Base-by-base conservation (phyloP, 2,797 vertebrate species). In the Chelidonichthys spinosus region DNA sequence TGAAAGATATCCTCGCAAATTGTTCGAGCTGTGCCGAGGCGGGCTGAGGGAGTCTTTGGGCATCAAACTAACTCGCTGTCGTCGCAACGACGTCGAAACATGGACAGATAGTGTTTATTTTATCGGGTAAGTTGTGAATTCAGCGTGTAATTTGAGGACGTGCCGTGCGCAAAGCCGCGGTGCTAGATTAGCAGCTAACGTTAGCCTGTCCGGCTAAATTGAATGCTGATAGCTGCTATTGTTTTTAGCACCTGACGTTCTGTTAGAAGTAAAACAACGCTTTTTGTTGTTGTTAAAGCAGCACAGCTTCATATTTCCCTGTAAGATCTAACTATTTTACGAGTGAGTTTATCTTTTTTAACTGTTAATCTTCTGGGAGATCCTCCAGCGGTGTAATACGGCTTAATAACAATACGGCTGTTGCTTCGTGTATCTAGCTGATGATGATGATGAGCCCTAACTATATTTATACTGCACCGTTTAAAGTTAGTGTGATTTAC, bases 81-180 rank as follows among this genome's bases (percentile, higher is more conserved):
- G 40, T 32, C 36, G 13, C 35, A n/a, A 3, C 36, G 32, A 56
- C 18, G 17, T 11, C 15, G 25, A 85, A 84, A 74, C 63, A 93
- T 93, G 90, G 90, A 88, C 35, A 91, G 88, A 91, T 93, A 92
- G 87, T 89, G 85, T 74, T 82, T 61, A 17, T 74, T 74, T 75
- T 42, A 56, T 33, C 15, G 3, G 87, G 91, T 93, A 60, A 88
- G 89, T 74, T 46, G 2, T 1, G 2, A 7, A 7, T 60, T 25
- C 4, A 39, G 17, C 7, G 15, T 10, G 10, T 15, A n/a, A 11
- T 35, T 58, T 17, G 2, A 3, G 2, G 18, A 68, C 32, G 2
- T 1, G 17, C 8, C 2, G 36, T 2, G 2, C 0, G 36, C 7
- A 39, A 44, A 18, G 15, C 18, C 7, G 18, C 7, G 5, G 14